Evolutionary conservation across 2,888 invertebrate species (phyloP).

Genomic region (Eupithecia tripunctaria): DNA sequence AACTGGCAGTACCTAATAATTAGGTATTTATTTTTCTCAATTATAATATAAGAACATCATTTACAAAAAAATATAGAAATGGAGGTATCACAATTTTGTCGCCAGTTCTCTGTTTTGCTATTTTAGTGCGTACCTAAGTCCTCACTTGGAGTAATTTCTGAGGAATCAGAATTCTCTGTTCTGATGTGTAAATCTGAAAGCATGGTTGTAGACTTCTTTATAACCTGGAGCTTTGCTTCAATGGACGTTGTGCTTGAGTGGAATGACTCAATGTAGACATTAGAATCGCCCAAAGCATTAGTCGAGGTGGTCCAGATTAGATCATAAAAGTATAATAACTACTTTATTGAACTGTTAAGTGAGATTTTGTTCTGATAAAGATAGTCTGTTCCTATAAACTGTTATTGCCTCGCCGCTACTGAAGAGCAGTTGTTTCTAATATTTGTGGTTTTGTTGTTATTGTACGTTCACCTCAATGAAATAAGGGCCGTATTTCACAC

Average conservation of each 20-base stretch:
- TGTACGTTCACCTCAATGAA: neutral
- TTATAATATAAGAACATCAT: too few species aligned
- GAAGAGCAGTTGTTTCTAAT: constrained; percentile 14
- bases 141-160: too few species aligned
- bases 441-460: constrained; percentile 25
- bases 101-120: too few species aligned
- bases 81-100: too few species aligned
- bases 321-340: constrained; percentile 61
- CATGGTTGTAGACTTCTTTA: neutral
- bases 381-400: constrained; percentile 42
- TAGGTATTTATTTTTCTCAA: too few species aligned
- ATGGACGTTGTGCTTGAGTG: constrained; percentile 52
- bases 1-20: too few species aligned
- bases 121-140: too few species aligned
- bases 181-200: neutral
- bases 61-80: too few species aligned
- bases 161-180: neutral
- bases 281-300: constrained; percentile 57
- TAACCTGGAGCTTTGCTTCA: neutral
- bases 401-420: constrained; percentile 37
- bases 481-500: neutral
- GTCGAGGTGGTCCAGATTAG: constrained; percentile 62
- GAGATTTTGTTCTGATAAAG: constrained; percentile 54
- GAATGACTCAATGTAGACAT: constrained; percentile 69
- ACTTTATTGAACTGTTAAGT: constrained; percentile 50